These are phyloP conservation scores for Syngnathus rostellatus DNA, from an alignment of 2,797 vertebrate genomes.

Conservation along the genomic window DNA sequence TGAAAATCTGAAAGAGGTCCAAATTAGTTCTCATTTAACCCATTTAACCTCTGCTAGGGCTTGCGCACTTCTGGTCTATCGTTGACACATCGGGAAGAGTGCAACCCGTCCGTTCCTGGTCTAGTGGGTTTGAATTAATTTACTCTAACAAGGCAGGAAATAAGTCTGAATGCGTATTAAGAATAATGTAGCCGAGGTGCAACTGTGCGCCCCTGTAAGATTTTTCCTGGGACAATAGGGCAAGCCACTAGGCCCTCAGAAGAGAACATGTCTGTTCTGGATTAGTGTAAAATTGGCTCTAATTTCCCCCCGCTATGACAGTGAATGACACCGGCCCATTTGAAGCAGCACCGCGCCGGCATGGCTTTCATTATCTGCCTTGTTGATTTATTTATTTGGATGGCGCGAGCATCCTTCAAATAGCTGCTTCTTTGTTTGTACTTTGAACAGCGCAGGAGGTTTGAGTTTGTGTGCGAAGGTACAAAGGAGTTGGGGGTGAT, in stretches of 20 bases:
- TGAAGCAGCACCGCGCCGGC: conserved; percentile 47
- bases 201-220: conserved; percentile 25
- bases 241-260: conserved; percentile 22
- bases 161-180: conserved; percentile 17
- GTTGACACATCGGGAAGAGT: background rate
- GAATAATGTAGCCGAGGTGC: conserved; percentile 23
- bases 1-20: background rate
- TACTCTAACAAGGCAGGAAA: background rate
- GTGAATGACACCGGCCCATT: conserved; percentile 60
- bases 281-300: conserved; percentile 62
- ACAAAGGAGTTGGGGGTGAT: conserved; percentile 15
- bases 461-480: conserved; percentile 24
- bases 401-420: conserved; percentile 50
- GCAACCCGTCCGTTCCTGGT: background rate
- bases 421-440: conserved; percentile 32
- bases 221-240: conserved; percentile 31
- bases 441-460: conserved; percentile 39
- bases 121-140: background rate
- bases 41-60: background rate
- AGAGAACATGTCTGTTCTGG: conserved; percentile 49
- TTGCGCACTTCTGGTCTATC: background rate
- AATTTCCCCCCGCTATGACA: conserved; percentile 58
- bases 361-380: conserved; percentile 63
- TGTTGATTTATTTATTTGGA: conserved; percentile 65
- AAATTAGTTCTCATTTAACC: background rate